Conservation (phyloP, 2,113 vertebrate species). For the Sceloporus tristichus region DNA sequence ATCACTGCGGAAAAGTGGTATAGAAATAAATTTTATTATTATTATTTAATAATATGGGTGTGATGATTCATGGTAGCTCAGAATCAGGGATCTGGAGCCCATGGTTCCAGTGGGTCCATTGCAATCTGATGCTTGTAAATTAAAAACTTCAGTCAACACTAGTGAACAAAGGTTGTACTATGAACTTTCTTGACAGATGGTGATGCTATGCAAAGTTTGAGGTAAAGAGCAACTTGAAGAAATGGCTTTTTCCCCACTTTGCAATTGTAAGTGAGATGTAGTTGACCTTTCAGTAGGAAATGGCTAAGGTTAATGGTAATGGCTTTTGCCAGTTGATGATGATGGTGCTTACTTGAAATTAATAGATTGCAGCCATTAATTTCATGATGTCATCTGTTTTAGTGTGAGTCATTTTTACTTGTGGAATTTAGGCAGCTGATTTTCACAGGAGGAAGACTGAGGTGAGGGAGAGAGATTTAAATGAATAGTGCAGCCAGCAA, state of each 20-base stretch:
- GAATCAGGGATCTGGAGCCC: too few relatives aligned
- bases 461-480: too few relatives aligned
- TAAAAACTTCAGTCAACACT: background rate
- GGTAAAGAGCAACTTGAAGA: background rate
- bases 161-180: background rate
- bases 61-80: too few relatives aligned
- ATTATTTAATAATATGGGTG: too few relatives aligned
- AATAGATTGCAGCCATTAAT: background rate
- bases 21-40: too few relatives aligned
- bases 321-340: background rate
- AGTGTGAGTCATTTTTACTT: too few relatives aligned
- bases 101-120: too few relatives aligned
- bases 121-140: background rate
- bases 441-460: too few relatives aligned
- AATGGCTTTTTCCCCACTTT: background rate
- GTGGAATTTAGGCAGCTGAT: too few relatives aligned
- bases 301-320: background rate
- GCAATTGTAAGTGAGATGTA: background rate
- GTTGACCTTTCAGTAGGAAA: background rate
- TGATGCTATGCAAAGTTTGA: background rate
- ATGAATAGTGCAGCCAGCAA: too few relatives aligned
- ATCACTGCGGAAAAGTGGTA: too few relatives aligned
- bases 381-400: background rate
- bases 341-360: background rate
- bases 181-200: background rate